Percentiles rank a stretch among this genome's conserved stretches.
Evolutionary conservation across 2,797 vertebrate species (phyloP).

Genomic region (Megaceryle alcyon): DNA sequence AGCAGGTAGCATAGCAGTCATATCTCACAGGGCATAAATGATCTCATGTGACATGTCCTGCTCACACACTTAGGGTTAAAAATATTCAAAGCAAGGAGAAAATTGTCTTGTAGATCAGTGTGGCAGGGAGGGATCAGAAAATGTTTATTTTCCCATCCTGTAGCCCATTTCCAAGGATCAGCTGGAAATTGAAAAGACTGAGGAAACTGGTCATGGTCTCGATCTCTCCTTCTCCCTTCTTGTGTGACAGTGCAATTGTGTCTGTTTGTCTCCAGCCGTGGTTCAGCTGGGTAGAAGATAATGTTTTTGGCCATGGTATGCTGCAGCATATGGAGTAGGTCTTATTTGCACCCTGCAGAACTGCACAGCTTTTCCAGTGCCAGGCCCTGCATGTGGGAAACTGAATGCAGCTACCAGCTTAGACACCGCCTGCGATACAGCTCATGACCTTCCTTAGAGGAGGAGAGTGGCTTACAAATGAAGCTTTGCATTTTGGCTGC

Average conservation of each 20-base stretch:
- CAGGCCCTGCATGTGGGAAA: not conserved
- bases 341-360: not conserved
- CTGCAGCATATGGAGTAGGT: not conserved
- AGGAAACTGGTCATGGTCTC: not conserved
- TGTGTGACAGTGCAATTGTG: not conserved
- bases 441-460: not conserved
- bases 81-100: not conserved
- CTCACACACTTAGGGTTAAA: not conserved
- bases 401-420: not conserved
- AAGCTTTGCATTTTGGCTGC: not conserved
- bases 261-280: not conserved
- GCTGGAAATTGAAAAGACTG: not conserved
- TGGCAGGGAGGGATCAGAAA: not conserved
- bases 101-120: not conserved
- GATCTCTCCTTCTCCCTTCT: not conserved
- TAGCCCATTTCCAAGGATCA: not conserved
- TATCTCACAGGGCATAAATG: not conserved
- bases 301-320: rapidly evolving
- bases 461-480: not conserved
- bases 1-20: not conserved
- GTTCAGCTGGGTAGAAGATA: not conserved
- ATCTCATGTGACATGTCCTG: not conserved
- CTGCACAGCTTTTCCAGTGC: not conserved
- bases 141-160: not conserved
- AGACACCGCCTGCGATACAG: not conserved